Evolutionary conservation across 2,113 vertebrate species (phyloP), one percentile per base, ranked within the genome.

Genomic region (Polypterus bichir): DNA sequence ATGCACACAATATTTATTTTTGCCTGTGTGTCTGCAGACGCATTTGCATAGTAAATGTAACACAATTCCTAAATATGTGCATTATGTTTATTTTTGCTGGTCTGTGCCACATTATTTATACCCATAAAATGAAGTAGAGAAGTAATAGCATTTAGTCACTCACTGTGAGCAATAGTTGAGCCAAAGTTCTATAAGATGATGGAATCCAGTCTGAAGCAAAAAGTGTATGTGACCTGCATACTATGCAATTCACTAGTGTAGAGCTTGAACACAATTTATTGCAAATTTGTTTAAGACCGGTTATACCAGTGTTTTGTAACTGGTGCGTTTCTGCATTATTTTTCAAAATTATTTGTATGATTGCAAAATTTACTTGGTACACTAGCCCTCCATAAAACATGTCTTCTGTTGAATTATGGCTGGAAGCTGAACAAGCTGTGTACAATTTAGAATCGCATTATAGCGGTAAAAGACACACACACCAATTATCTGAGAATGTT

Each of bases 111-210:
- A 27, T 27, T 27, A 27, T 27, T 27, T 27, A 27, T 27, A 27
- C 27, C 27, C 27, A 27, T 27, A 27, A 27, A 27, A 27, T 27
- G 27, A 27, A 27, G 27, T 27, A 27, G 27, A 27, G 27, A 27
- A 27, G 27, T 27, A 27, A 27, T 27, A 27, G 27, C 27, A 27
- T 27, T 27, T 27, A 57, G 56, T 57, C 27, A 57, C 27, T 57
- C 27, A 44, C 10, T 57, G 56, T 57, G 56, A 57, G 56, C 56
- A 57, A 57, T 57, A 57, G 56, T 45, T 57, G 56, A 57, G 56
- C 56, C 56, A 57, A 44, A 57, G 56, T 57, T 45, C 56, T 57
- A 44, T 11, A 44, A 45, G 44, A 57, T 45, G 46, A 4, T 9
- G 54, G 44, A 10, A 27, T 5, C 6, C 44, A 11, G 4, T 55